Evolutionary conservation across 1,140 invertebrate genomes (phyloP).

Genomic region (Periplaneta americana): DNA sequence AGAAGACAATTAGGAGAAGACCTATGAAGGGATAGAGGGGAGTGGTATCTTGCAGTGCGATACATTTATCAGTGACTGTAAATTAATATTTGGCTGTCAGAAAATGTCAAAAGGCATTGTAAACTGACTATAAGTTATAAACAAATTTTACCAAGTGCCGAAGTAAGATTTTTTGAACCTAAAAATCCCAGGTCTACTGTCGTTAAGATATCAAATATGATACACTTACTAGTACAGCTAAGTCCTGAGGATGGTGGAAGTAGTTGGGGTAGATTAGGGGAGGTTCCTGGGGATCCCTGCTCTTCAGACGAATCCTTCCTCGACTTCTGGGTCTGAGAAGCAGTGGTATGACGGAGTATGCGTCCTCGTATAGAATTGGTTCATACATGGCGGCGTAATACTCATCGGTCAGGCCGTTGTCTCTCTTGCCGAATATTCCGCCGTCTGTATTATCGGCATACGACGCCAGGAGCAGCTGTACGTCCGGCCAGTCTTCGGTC

Average conservation of each 20-base stretch:
- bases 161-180: no score
- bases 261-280: constrained; percentile 82
- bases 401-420: constrained; percentile 57
- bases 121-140: no score
- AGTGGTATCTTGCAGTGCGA: no score
- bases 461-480: constrained; percentile 67
- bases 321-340: constrained; percentile 63
- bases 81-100: no score
- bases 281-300: constrained; percentile 57
- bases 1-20: no score
- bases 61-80: no score
- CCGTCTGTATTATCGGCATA: constrained; percentile 69
- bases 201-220: neutral
- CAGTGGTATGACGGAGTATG: constrained; percentile 58
- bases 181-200: no score
- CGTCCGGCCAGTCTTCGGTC: constrained; percentile 64
- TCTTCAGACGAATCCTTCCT: constrained; percentile 58
- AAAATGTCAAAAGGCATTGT: no score
- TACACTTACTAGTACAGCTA: constrained; percentile 55
- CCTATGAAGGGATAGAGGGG: no score
- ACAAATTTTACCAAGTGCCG: no score
- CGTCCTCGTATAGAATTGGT: constrained; percentile 57
- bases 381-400: constrained; percentile 61
- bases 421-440: constrained; percentile 59
- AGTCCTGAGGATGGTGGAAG: constrained; percentile 59